Base-by-base conservation (phyloP, 2,888 invertebrate genomes). In the Tipula helvola region DNA sequence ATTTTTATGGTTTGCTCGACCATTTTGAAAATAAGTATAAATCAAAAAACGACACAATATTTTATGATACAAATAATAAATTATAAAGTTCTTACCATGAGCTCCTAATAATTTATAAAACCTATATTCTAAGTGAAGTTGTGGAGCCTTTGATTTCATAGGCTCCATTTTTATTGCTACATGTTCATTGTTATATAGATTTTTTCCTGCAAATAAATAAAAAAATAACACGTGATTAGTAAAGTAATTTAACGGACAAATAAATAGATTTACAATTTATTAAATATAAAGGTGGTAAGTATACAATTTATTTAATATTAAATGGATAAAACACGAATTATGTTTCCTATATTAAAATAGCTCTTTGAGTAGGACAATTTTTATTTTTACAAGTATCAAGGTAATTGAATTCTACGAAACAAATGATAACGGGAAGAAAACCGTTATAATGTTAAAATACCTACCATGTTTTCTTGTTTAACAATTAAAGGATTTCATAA, bases 121-220 rank as follows among this genome's bases (percentile, higher is more conserved):
- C 94, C 99, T 95, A 95, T 99, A 99, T 94, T 99, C 99, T 94
- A 99, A 95, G 93, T 99, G 99, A 91, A 99, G 94, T 94, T 99
- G 99, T 88, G 99, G 99, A 91, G 99, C 99, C 95, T 99, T 98
- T 90, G 99, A 98, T 94, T 99, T 99, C 98, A 99, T 99, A 90
- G 98, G 98, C 95, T 99, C 99, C 97, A 99, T 96, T 94, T 99
- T 99, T 93, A 99, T 99, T 92, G 99, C 99, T 93, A 99, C 99
- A 94, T 99, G 99, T 94, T 99, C 99, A 95, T 98, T 99, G 95
- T 98, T 99, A 95, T 99, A 99, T 91, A 99, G 95, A 94, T 99
- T 99, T 95, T 99, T 99, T 90, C 99, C 98, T 97, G 95, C 86
- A 95, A 95, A 91, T 92, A 91, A 92, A 91, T 90, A 83, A 86